Evolutionary conservation across 1,140 invertebrate genomes (phyloP), one percentile per base, ranked within the genome.

Genomic region (Coptotermes formosanus): DNA sequence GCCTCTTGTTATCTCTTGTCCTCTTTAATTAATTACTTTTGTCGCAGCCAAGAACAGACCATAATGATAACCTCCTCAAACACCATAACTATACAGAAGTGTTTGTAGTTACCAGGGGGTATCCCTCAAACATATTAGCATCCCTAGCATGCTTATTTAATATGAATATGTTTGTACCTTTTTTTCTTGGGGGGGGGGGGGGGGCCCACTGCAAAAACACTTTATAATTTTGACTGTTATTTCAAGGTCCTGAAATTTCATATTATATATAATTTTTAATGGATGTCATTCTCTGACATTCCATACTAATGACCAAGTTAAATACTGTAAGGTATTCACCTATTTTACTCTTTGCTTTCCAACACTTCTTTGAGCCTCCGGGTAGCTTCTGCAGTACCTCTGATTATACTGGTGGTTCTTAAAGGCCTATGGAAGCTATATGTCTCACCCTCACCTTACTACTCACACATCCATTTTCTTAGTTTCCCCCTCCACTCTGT

Each of bases 401-500:
- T 11, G 16, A 75, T 30, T 75, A 75, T 75, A 25, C 25, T 14
- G 64, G 64, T 75, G 25, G 64, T 75, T 25, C n/a, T 8, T 30
- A 30, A 30, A 75, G 64, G 64, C n/a, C n/a, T n/a, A 30, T 75
- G 64, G 64, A 25, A 75, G n/a, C 64, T n/a, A 75, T n/a, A 75
- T 25, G 14, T 59, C 1, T 30, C 19, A 21, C 19, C 52, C 19
- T 55, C 38, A 38, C 38, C 52, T 55, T 55, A 55, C 14, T 55
- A 0, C 52, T 55, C 52, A 55, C 52, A 55, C 21, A 55, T 21
- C 16, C 14, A 55, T 55, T 21, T 21, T 55, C 52, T 30, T 14
- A 75, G n/a, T 75, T 75, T 25, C 64, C 64, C 9, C 64, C 64
- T 75, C 64, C 64, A 75, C 25, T 30, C 16, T 87, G 82, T 64